A percentile compares a stretch with the other conserved stretches of the same genome.
These are phyloP conservation scores for Eira barbara DNA, from an alignment of 2,113 vertebrate genomes.

Conservation along the genomic window DNA sequence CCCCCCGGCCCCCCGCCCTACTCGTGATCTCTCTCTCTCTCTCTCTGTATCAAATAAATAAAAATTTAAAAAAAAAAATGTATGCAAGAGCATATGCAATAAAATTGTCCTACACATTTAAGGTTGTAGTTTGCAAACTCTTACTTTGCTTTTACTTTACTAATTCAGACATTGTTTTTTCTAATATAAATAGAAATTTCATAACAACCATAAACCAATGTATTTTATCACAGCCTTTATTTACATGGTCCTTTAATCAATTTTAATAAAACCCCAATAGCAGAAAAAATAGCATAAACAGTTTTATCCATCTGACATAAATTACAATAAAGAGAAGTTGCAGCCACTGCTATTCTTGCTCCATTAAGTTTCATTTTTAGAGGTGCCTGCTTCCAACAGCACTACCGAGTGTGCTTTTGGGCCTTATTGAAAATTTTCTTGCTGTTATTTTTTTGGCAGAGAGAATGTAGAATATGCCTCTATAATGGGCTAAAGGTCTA, in stretches of 20 bases:
- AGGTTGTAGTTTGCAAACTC: not conserved
- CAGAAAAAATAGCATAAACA: not conserved
- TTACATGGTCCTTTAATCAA: not conserved
- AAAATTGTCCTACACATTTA: not conserved
- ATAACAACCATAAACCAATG: not conserved
- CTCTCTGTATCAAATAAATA: too few relatives aligned
- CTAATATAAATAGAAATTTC: not conserved
- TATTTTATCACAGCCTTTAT: not conserved
- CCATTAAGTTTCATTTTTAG: not conserved
- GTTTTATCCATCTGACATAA: not conserved
- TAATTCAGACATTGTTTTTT: not conserved
- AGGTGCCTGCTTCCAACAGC: not conserved
- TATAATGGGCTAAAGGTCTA: not conserved
- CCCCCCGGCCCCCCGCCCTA: too few relatives aligned
- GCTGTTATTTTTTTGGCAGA: not conserved
- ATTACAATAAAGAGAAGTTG: not conserved
- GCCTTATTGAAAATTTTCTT: not conserved
- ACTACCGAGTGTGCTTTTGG: not conserved
- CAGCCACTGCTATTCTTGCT: not conserved
- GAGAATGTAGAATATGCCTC: not conserved
- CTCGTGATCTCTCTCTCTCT: too few relatives aligned
- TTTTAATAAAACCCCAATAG: not conserved
- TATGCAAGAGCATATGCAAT: not conserved
- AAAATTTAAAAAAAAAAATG: too few relatives aligned
- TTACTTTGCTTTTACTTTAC: not conserved